Conservation (phyloP, 2,113 vertebrate species). For the Gopherus evgoodei region DNA sequence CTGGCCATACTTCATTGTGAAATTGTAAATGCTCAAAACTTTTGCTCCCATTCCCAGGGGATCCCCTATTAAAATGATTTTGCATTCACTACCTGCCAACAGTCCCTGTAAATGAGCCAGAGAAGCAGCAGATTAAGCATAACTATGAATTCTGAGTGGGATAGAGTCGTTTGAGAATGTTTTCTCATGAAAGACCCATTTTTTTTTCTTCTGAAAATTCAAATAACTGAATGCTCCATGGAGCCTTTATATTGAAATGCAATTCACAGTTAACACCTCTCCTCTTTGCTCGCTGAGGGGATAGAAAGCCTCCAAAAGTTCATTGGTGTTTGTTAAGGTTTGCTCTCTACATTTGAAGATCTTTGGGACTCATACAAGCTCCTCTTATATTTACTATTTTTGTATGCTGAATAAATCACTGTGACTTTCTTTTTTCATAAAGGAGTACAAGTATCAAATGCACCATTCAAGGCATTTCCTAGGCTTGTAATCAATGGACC, state of each 20-base stretch:
- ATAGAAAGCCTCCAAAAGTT: conserved; percentile 68
- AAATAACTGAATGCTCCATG: conserved; percentile 71
- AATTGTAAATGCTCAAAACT: conserved; percentile 77
- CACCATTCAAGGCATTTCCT: conserved; percentile 61
- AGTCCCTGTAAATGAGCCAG: conserved; percentile 78
- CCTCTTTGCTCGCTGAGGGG: conserved; percentile 61
- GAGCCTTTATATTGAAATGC: conserved; percentile 75
- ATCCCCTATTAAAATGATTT: conserved; percentile 83
- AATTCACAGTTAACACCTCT: conserved; percentile 73
- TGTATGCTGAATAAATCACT: conserved; percentile 49
- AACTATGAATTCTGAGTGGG: conserved; percentile 83
- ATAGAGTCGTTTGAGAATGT: conserved; percentile 68
- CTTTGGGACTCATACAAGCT: conserved; percentile 54
- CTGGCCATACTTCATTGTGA: conserved; percentile 71
- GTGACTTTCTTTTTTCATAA: conserved; percentile 68
- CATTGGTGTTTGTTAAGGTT: conserved; percentile 61
- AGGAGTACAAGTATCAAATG: conserved; percentile 61
- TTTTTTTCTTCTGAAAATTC: conserved; percentile 61
- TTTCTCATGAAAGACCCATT: conserved; percentile 76
- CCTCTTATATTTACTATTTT: conserved; percentile 45
- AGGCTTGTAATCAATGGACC: conserved; percentile 70
- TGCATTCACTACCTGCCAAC: conserved; percentile 86
- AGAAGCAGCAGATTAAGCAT: conserved; percentile 81
- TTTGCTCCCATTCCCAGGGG: conserved; percentile 80
- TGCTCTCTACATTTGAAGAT: conserved; percentile 32